These are phyloP conservation scores for Napeogenes sylphis DNA, from an alignment of 2,888 invertebrate genomes.

Conservation along the genomic window DNA sequence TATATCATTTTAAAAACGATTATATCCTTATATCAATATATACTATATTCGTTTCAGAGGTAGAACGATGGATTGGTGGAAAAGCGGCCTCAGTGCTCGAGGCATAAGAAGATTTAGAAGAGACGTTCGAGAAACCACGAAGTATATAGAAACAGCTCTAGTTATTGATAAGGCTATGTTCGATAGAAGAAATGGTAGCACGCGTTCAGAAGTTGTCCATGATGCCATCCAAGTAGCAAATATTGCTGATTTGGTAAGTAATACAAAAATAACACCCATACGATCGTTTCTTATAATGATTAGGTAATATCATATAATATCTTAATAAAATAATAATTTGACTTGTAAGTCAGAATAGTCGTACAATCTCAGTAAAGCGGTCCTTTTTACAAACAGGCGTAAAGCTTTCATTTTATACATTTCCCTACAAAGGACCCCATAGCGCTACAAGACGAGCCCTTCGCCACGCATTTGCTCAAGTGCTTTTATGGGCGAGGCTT, in stretches of 20 bases:
- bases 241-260: conserved; percentile 95
- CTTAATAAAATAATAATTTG: not conserved
- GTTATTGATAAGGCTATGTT: conserved; percentile 98
- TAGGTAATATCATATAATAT: not conserved
- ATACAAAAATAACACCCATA: not conserved
- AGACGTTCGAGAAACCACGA: conserved; percentile 93
- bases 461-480: conserved; percentile 24
- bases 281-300: not conserved
- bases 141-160: conserved; percentile 97
- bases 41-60: conserved; percentile 13
- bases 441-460: conserved; percentile 17
- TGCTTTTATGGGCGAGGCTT: conserved; percentile 24
- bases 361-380: conserved; percentile 11
- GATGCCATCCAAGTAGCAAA: conserved; percentile 98
- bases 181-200: conserved; percentile 93
- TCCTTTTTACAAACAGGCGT: conserved; percentile 23
- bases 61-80: conserved; percentile 50
- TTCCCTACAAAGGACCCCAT: conserved; percentile 24
- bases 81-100: conserved; percentile 41
- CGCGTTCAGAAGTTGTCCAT: conserved; percentile 91
- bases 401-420: conserved; percentile 11
- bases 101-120: conserved; percentile 69
- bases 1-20: no score
- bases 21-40: not conserved
- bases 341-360: conserved; percentile 6